Conservation (phyloP, 1,140 invertebrate genomes). For the Drosophila nannoptera region DNA sequence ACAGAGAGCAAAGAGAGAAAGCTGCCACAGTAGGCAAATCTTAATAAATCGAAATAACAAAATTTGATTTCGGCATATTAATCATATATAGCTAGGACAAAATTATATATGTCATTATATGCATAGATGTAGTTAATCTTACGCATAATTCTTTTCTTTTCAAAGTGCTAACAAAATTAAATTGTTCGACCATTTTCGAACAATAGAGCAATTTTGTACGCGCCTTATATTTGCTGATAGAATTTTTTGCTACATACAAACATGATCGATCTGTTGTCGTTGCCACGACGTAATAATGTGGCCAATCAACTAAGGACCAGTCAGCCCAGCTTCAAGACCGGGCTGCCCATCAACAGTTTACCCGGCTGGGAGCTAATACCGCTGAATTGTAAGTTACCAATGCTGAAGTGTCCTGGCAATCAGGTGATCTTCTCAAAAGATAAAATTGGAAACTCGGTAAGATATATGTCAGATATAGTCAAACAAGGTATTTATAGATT, state of each 20-base stretch:
- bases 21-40: conserved; percentile 27
- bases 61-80: background rate
- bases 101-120: no score
- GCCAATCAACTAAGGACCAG: conserved; percentile 39
- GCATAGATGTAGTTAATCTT: no score
- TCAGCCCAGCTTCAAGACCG: conserved; percentile 49
- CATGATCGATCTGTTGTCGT: conserved; percentile 70
- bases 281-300: conserved; percentile 65
- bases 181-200: no score
- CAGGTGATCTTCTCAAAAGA: conserved; percentile 76
- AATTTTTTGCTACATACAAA: background rate
- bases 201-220: no score
- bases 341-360: conserved; percentile 72
- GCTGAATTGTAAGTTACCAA: conserved; percentile 70
- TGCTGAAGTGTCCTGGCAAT: conserved; percentile 74
- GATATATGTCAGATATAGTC: background rate
- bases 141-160: background rate
- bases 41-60: background rate
- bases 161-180: conserved; percentile 1
- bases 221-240: no score
- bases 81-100: no score
- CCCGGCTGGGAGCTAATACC: conserved; percentile 76
- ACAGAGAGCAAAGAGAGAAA: conserved; percentile 7
- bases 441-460: conserved; percentile 72
- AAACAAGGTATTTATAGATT: background rate